Conservation (phyloP, 1,140 invertebrate genomes). For the Antheraea mylitta region DNA sequence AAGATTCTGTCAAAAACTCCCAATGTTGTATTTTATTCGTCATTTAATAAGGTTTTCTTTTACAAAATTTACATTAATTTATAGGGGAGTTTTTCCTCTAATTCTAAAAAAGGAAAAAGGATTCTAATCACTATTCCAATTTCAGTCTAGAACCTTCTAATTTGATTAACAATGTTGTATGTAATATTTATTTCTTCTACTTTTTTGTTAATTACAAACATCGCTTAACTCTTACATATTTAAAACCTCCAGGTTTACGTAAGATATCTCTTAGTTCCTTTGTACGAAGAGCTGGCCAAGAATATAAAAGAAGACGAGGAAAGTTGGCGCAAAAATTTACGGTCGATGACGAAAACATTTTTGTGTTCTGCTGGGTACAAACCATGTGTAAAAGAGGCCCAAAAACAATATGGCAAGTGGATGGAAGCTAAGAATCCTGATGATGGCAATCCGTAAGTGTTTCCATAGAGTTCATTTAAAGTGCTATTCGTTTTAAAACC, state of each 20-base stretch:
- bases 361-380: conserved; percentile 86
- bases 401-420: conserved; percentile 84
- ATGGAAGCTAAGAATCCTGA: conserved; percentile 83
- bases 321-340: conserved; percentile 81
- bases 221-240: not conserved
- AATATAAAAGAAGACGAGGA: conserved; percentile 78
- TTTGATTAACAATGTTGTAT: not conserved
- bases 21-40: too few species aligned
- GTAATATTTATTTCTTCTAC: not conserved
- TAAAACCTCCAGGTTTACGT: conserved; percentile 80
- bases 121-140: too few species aligned
- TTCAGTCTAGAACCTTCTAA: too few species aligned
- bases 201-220: not conserved
- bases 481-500: too few species aligned
- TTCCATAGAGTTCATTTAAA: not conserved
- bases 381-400: conserved; percentile 84
- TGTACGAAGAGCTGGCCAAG: conserved; percentile 82
- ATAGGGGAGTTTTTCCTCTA: too few species aligned
- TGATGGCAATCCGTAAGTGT: conserved; percentile 85
- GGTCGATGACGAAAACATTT: conserved; percentile 82
- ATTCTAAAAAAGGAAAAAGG: too few species aligned
- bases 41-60: too few species aligned
- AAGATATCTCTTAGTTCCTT: conserved; percentile 80
- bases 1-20: too few species aligned
- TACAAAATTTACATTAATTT: too few species aligned